Evolutionary conservation across 2,113 vertebrate genomes (phyloP).

Genomic region (Neotoma lepida): DNA sequence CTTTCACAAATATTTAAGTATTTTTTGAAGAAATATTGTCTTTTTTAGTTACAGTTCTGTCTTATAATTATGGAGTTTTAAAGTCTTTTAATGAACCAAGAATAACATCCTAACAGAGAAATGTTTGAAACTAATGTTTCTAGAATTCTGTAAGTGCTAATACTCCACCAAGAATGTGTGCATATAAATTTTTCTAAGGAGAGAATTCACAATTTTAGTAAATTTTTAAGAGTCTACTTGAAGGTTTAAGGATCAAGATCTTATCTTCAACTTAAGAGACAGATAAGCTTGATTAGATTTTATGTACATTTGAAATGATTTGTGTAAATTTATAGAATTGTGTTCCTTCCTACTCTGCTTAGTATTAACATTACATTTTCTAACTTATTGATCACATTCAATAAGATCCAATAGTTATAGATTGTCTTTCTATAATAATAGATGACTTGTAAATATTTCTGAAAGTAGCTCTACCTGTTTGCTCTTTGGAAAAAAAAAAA

Average conservation of each 20-base stretch:
- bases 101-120: slow-evolving; percentile 42
- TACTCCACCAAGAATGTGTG: not conserved
- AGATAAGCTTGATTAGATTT: slow-evolving; percentile 22
- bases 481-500: slow-evolving; percentile 72
- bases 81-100: not conserved
- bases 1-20: not conserved
- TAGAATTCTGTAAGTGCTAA: not conserved
- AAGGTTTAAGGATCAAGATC: not conserved
- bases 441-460: slow-evolving; percentile 69
- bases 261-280: slow-evolving; percentile 14
- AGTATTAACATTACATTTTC: slow-evolving; percentile 79
- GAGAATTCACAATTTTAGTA: slow-evolving; percentile 32
- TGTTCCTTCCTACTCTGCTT: slow-evolving; percentile 54
- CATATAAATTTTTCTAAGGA: slow-evolving; percentile 26
- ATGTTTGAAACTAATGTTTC: slow-evolving; percentile 14
- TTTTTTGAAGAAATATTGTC: not conserved
- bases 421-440: slow-evolving; percentile 68
- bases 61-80: not conserved
- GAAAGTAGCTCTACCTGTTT: slow-evolving; percentile 64
- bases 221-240: slow-evolving; percentile 29
- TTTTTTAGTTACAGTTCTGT: not conserved
- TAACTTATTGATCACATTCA: slow-evolving; percentile 72
- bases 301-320: slow-evolving; percentile 29
- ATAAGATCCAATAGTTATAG: slow-evolving; percentile 62
- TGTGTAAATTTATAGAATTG: not conserved